These are phyloP conservation scores for Rhaphigaster nebulosa DNA, from an alignment of 2,888 invertebrate species.

Conservation along the genomic window DNA sequence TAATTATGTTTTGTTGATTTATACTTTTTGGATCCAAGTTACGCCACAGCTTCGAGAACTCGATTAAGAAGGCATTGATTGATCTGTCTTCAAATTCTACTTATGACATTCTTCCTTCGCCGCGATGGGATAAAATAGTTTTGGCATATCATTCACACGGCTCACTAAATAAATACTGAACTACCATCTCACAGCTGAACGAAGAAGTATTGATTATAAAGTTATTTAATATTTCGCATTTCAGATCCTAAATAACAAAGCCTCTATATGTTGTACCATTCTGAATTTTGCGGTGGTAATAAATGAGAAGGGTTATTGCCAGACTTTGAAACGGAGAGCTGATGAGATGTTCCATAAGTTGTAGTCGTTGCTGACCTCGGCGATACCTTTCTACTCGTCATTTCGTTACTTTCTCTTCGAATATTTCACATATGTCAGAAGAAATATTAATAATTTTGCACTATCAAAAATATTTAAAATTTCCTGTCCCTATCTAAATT, in stretches of 20 bases:
- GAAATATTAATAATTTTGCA: neutral
- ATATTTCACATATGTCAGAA: neutral
- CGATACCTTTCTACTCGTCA: neutral
- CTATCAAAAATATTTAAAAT: neutral
- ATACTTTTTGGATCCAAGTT: too few relatives aligned
- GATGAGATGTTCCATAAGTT: neutral
- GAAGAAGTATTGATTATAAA: too few relatives aligned
- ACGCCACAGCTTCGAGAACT: too few relatives aligned
- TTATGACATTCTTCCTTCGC: too few relatives aligned
- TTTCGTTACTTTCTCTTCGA: conserved; percentile 4
- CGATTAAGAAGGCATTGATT: too few relatives aligned
- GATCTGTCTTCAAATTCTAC: too few relatives aligned
- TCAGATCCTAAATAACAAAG: neutral
- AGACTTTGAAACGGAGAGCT: too few relatives aligned
- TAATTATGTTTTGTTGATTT: too few relatives aligned
- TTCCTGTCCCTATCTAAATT: too few relatives aligned
- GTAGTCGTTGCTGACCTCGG: neutral
- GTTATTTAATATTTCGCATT: neutral
- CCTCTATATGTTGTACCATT: neutral
- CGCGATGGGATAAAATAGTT: too few relatives aligned
- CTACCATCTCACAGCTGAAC: neutral
- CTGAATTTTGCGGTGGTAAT: neutral
- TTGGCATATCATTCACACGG: too few relatives aligned
- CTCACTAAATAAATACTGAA: neutral
- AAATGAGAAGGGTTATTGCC: neutral